Conservation (phyloP, 53 echinoderm and acorn worm species). For the Glandiceps talaboti region DNA sequence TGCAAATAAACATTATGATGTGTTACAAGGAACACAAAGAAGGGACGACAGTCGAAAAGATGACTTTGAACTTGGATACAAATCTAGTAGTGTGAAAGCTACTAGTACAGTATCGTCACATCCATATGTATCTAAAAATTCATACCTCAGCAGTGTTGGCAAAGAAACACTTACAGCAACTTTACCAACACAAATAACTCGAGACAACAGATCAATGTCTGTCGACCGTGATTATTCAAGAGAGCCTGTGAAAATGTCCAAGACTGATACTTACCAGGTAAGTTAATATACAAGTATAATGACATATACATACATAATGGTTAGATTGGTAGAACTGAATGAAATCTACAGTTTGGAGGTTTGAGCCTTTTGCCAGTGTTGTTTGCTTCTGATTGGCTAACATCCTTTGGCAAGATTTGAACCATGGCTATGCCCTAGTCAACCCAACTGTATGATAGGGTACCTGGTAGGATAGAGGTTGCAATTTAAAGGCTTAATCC, state of each 20-base stretch:
- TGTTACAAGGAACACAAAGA: background rate
- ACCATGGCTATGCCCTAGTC: too few relatives aligned
- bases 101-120: background rate
- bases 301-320: too few relatives aligned
- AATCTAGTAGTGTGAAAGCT: background rate
- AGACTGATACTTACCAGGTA: too few relatives aligned
- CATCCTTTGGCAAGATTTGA: too few relatives aligned
- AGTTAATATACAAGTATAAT: too few relatives aligned
- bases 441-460: too few relatives aligned
- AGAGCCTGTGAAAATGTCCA: background rate
- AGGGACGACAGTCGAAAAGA: background rate
- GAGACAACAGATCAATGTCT: background rate
- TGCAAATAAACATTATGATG: background rate
- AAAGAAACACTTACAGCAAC: background rate
- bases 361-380: too few relatives aligned
- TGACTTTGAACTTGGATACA: background rate
- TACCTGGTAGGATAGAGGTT: too few relatives aligned
- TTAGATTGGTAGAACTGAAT: too few relatives aligned
- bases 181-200: background rate
- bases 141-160: background rate
- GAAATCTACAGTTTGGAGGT: too few relatives aligned
- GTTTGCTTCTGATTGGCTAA: too few relatives aligned
- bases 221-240: background rate
- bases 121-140: background rate
- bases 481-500: too few relatives aligned